Conservation (phyloP, 2,888 invertebrate species). For the Sepioteuthis lessoniana region DNA sequence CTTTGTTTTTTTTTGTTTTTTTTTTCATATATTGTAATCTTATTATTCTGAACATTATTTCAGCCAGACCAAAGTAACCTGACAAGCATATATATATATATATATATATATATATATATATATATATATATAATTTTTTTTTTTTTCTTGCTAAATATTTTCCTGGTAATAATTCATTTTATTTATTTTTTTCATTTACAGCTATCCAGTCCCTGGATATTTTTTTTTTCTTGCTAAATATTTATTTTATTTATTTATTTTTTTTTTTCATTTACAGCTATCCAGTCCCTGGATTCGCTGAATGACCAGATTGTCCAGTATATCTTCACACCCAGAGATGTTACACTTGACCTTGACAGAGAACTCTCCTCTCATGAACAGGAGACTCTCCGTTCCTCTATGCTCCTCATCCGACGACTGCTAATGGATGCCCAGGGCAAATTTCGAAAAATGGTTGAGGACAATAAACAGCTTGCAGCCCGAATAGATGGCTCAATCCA, state of each 20-base stretch:
- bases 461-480: constrained; percentile 80
- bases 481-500: constrained; percentile 75
- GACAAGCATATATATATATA: no score
- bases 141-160: no score
- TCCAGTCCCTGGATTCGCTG: constrained; percentile 76
- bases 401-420: constrained; percentile 90
- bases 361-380: constrained; percentile 72
- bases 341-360: constrained; percentile 59
- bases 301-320: constrained; percentile 77
- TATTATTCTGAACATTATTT: no score
- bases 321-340: constrained; percentile 68
- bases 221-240: no score
- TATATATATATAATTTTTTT: no score
- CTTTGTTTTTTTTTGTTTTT: no score
- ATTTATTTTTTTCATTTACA: no score
- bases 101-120: no score
- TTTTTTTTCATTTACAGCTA: constrained; percentile 72
- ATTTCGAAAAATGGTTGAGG: constrained; percentile 91
- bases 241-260: neutral
- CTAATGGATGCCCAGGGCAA: constrained; percentile 88
- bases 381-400: constrained; percentile 83
- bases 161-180: no score
- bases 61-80: no score
- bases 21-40: no score
- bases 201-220: no score